Percentiles rank a stretch among this genome's conserved stretches.
These are phyloP conservation scores for Nerophis ophidion DNA, from an alignment of 2,113 vertebrate species.

Conservation along the genomic window DNA sequence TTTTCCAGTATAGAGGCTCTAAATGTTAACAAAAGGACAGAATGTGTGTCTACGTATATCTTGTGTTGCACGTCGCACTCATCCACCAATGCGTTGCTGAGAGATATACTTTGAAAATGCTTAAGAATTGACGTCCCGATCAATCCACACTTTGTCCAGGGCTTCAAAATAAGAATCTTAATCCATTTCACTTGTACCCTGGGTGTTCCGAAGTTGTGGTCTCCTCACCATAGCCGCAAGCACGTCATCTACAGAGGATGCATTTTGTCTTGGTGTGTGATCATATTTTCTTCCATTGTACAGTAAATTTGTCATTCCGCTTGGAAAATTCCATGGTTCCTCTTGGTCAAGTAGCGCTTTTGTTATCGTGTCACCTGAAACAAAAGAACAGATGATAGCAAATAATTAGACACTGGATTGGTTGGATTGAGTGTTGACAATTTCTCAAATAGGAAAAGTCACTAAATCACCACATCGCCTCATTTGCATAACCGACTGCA, in stretches of 20 bases:
- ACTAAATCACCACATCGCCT: no score
- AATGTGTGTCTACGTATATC: constrained; percentile 6
- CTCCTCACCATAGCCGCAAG: constrained; percentile 17
- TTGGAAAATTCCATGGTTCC: constrained; percentile 45
- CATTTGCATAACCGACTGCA: no score
- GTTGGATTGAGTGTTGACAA: background rate
- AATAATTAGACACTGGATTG: background rate
- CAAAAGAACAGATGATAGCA: constrained; percentile 14
- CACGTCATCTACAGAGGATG: constrained; percentile 28
- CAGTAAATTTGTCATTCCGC: constrained; percentile 40
- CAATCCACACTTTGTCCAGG: constrained; percentile 25
- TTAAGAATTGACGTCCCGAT: constrained; percentile 16
- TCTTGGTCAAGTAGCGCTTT: constrained; percentile 47
- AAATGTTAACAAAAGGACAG: constrained; percentile 18
- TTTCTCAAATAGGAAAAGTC: no score
- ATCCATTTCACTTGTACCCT: constrained; percentile 41
- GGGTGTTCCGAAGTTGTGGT: constrained; percentile 32
- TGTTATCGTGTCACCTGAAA: constrained; percentile 93
- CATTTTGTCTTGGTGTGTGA: constrained; percentile 48
- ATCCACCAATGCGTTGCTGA: constrained; percentile 40
- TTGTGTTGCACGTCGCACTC: constrained; percentile 15
- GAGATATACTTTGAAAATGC: constrained; percentile 47
- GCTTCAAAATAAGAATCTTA: constrained; percentile 29
- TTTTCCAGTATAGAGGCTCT: constrained; percentile 23
- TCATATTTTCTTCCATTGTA: constrained; percentile 23